A percentile compares a stretch with the other conserved stretches of the same genome.
Conservation (phyloP, 2,113 vertebrate species). For the Columba janthina region DNA sequence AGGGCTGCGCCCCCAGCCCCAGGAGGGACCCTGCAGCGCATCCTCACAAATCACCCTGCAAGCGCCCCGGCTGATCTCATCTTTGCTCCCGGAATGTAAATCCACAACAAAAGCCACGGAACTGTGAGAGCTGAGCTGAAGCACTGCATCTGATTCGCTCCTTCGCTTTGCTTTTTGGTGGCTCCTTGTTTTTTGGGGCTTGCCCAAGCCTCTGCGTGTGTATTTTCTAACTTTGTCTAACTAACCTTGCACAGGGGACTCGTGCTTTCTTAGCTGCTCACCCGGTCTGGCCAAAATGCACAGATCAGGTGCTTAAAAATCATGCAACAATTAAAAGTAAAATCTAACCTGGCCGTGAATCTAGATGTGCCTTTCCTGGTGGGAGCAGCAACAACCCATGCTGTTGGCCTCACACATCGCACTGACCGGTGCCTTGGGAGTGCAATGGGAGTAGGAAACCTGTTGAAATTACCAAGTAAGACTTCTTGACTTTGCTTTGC, state of each 20-base stretch:
- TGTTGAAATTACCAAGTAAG: background rate
- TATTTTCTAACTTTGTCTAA: background rate
- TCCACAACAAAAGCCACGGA: accelerated
- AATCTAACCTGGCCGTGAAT: too few relatives aligned
- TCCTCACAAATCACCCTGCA: background rate
- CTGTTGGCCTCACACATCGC: too few relatives aligned
- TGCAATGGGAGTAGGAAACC: background rate
- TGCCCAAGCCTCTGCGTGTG: background rate
- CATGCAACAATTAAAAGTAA: too few relatives aligned
- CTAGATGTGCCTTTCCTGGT: too few relatives aligned
- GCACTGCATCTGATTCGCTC: background rate
- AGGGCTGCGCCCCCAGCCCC: background rate
- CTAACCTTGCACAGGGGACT: background rate
- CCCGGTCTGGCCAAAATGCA: background rate
- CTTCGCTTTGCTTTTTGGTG: background rate
- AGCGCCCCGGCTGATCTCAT: too few relatives aligned
- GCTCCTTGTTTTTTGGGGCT: accelerated
- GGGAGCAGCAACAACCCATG: background rate
- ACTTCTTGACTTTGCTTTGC: background rate
- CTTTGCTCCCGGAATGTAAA: background rate
- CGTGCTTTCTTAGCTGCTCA: background rate
- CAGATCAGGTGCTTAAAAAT: background rate
- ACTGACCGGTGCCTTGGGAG: background rate
- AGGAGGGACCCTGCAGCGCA: too few relatives aligned
- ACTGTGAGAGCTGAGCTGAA: accelerated